Evolutionary conservation across 2,888 invertebrate genomes (phyloP).

Genomic region (Parnassius glacialis): DNA sequence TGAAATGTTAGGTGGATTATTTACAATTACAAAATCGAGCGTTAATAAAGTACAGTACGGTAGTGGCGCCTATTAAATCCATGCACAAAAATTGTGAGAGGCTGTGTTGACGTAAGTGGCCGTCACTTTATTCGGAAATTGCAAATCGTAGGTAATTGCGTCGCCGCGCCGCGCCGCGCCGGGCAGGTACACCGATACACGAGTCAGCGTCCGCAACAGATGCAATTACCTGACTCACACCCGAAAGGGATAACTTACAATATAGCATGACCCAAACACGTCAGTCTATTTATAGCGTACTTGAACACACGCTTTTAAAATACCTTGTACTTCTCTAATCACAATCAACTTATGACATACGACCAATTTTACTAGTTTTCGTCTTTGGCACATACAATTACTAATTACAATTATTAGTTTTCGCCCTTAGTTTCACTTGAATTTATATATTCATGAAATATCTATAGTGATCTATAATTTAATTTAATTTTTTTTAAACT

Average conservation of each 20-base stretch:
- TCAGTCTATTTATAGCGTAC: conserved; percentile 2
- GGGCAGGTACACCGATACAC: conserved; percentile 28
- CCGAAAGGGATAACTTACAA: conserved; percentile 25
- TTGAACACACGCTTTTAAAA: too few relatives aligned
- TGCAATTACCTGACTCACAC: conserved; percentile 44
- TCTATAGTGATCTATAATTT: too few relatives aligned
- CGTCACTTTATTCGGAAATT: conserved; percentile 61
- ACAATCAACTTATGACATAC: too few relatives aligned
- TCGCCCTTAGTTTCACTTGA: too few relatives aligned
- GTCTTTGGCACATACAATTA: too few relatives aligned
- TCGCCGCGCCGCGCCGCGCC: conserved; percentile 32
- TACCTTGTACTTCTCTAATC: too few relatives aligned
- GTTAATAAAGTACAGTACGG: too few relatives aligned
- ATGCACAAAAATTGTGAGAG: conserved; percentile 10
- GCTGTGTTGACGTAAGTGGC: conserved; percentile 9
- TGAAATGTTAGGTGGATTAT: background rate
- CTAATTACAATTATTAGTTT: too few relatives aligned
- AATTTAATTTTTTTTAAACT: too few relatives aligned
- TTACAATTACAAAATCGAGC: too few relatives aligned
- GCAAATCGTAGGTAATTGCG: conserved; percentile 64
- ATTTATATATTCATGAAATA: too few relatives aligned
- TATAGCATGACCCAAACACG: conserved; percentile 10
- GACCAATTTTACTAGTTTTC: too few relatives aligned
- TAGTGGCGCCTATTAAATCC: background rate
- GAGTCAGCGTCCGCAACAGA: conserved; percentile 36